Conservation (phyloP, 1,140 invertebrate species). For the Drosophila repleta region DNA sequence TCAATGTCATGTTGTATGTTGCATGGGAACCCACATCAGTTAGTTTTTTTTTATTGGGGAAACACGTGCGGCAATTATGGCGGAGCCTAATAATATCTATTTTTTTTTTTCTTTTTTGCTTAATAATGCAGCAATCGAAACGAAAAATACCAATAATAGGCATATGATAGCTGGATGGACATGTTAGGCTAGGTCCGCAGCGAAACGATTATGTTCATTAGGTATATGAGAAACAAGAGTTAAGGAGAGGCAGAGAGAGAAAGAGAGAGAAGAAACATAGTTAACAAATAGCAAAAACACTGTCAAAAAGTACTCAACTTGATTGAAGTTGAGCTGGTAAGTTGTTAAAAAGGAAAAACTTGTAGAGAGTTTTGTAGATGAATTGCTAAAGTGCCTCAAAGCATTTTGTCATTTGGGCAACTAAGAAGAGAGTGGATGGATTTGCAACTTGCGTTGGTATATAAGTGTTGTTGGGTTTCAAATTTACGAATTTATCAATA, state of each 20-base stretch:
- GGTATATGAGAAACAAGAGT: constrained; percentile 2
- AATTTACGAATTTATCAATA: no score
- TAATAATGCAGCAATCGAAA: constrained; percentile 53
- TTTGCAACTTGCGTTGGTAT: no score
- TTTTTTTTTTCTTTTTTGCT: constrained; percentile 65
- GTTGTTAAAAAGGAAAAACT: no score
- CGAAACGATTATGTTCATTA: constrained; percentile 44
- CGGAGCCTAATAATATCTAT: constrained; percentile 49
- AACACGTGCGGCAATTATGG: constrained; percentile 71
- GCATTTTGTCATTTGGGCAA: no score
- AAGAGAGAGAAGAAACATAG: neutral
- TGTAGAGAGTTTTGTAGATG: no score
- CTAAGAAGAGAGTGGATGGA: no score
- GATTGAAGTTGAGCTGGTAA: neutral
- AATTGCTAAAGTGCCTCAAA: no score
- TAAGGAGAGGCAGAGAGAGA: neutral
- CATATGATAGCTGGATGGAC: constrained; percentile 21
- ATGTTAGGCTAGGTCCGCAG: constrained; percentile 26
- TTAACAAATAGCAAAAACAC: constrained; percentile 14
- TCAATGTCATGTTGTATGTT: constrained; percentile 67
- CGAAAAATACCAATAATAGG: constrained; percentile 39
- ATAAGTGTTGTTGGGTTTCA: no score
- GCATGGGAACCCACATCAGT: constrained; percentile 57
- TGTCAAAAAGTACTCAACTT: neutral
- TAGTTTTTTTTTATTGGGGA: constrained; percentile 4